Evolutionary conservation across 2,797 vertebrate species (phyloP), one percentile per base, ranked within the genome.

Genomic region (Malacoctenus gilli): DNA sequence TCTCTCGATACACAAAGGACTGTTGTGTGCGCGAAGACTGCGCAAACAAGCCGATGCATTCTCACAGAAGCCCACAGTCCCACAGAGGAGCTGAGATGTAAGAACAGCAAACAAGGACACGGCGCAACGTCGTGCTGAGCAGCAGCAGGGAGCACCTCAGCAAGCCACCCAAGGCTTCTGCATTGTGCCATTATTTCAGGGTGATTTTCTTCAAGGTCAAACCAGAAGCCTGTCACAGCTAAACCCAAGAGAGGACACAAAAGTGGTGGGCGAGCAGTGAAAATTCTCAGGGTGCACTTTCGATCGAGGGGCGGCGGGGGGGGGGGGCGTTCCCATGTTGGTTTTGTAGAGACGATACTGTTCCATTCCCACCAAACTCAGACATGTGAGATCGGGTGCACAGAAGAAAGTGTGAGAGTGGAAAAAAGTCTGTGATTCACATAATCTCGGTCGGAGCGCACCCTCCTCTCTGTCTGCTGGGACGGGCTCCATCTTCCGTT

Each of bases 51-150:
- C 25, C 25, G 49, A 52, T 50, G 53, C 56, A 39, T 25, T 59
- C 28, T 31, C 35, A 59, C 41, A 49, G 21, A 38, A 2, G 38
- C 28, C 32, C 62, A 56, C 43, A 50, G 13, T 21, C 12, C 16
- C 44, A 42, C 39, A 49, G 31, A 59, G 37, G 57, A 23, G 14
- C 50, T 55, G 37, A 42, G 44, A 31, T 19, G 44, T 5, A 75
- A 48, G 23, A 68, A 52, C 49, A 60, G 75, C 68, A 80, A 78
- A 74, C 71, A 78, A 80, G 80, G 81, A 67, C 83, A 69, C 20
- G 11, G 30, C 1, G 42, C 5, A 19, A 34, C 52, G 2, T 31
- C 79, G 40, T 2, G 74, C 72, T 59, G 76, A 28, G 79, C 40
- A 36, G 55, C 75, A 72, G 82, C 80, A 44, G 80, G 63, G 44